Evolutionary conservation across 2,797 vertebrate genomes (phyloP).

Genomic region (Takifugu ocellatus): DNA sequence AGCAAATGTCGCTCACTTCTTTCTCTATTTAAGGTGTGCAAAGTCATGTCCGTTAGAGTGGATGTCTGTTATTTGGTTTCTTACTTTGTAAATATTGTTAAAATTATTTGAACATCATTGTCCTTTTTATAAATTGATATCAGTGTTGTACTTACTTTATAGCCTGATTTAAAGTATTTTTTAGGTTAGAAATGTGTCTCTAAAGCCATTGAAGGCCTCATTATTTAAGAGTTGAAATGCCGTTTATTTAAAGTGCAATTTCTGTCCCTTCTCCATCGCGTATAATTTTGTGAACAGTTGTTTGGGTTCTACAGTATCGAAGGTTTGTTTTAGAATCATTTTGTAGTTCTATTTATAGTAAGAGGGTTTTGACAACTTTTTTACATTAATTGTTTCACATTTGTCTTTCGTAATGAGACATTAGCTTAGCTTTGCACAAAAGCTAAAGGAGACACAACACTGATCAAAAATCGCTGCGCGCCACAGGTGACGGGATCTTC

Average conservation of each 20-base stretch:
- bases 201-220: not conserved
- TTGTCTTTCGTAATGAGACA: too few relatives aligned
- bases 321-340: too few relatives aligned
- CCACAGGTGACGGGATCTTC: too few relatives aligned
- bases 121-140: constrained; percentile 26
- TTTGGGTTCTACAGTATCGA: too few relatives aligned
- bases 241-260: not conserved
- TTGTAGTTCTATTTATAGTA: not conserved
- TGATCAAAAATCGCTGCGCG: too few relatives aligned
- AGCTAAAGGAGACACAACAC: not conserved
- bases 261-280: not conserved
- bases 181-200: not conserved
- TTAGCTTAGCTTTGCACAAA: not conserved
- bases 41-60: constrained; percentile 10
- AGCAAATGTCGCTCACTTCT: constrained; percentile 29
- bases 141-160: constrained; percentile 8
- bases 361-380: not conserved
- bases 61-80: constrained; percentile 31
- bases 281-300: not conserved
- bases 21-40: constrained; percentile 15
- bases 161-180: not conserved
- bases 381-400: not conserved
- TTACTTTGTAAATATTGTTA: constrained; percentile 44
- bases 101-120: constrained; percentile 18
- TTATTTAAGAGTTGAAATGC: not conserved